Base-by-base conservation (phyloP, 2,113 vertebrate genomes). In the Vulpes lagopus region DNA sequence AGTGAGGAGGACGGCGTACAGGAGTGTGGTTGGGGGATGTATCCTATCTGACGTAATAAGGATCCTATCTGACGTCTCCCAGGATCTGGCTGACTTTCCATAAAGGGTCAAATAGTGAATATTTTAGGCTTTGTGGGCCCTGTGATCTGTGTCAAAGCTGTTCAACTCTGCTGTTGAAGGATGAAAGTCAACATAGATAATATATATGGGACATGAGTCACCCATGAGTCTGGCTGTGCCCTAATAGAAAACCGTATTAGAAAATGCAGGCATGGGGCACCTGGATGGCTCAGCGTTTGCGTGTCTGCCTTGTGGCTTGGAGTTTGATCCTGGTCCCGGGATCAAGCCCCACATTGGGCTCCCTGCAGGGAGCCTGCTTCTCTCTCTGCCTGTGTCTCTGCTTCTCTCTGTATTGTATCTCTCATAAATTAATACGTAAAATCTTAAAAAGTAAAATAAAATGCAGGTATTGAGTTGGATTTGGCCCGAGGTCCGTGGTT, bases 1-100 rank as follows among this genome's bases (percentile, higher is more conserved):
- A 0, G 3, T 14, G 1, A 35, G 59, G 35, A 53, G 17, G 35
- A 12, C 2, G 4, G n/a, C 1, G 0, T 38, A 9, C n/a, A 1
- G 30, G 25, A 64, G 0, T 1, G 3, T 2, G 1, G 78, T 8
- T 49, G 55, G 59, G 53, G 65, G 62, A 49, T 1, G 7, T 6
- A 1, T 19, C 9, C 0, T 12, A 0, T 64, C 15, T 32, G 74
- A 74, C 62, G 23, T 35, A 30, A 43, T 0, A 32, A 78, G 80
- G 43, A 43, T 43, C 43, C 43, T 43, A 1, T 43, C 43, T 7
- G 43, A 43, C 43, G 43, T 43, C 43, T 43, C 43, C 43, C 43
- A 43, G 43, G 43, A 43, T 43, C 43, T 43, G 4, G 59, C 5
- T 22, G 0, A 16, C 11, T 16, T 27, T 38, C 62, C 5, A 9